phyloP scores from a whole-genome alignment of 2,888 invertebrate genomes.

The Dascillus cervinus region DNA sequence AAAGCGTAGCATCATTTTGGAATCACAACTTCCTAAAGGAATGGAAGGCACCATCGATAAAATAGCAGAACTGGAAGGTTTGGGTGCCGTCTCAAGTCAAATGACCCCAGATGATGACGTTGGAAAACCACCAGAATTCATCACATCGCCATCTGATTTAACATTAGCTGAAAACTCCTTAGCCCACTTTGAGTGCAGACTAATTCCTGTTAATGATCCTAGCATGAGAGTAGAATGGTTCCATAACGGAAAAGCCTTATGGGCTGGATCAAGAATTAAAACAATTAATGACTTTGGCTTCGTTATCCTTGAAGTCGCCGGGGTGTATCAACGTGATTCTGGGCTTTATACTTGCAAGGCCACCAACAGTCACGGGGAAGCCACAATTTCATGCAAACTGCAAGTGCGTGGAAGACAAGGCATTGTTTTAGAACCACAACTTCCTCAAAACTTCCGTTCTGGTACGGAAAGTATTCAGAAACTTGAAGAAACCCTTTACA shows the following conservation, averaged over 20 bases:
- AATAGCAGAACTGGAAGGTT: slow-evolving; percentile 85
- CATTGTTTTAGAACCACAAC: slow-evolving; percentile 80
- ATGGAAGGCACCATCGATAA: slow-evolving; percentile 92
- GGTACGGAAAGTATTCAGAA: slow-evolving; percentile 88
- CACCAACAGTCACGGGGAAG: slow-evolving; percentile 85
- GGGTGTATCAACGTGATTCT: slow-evolving; percentile 88
- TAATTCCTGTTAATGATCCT: slow-evolving; percentile 84
- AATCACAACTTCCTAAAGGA: slow-evolving; percentile 85
- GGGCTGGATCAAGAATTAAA: slow-evolving; percentile 87
- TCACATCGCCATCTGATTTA: slow-evolving; percentile 78
- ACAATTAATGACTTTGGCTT: slow-evolving; percentile 97
- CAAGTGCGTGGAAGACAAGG: slow-evolving; percentile 84
- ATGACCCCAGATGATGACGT: slow-evolving; percentile 69
- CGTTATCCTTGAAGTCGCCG: slow-evolving; percentile 91
- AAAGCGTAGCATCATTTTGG: slow-evolving; percentile 83
- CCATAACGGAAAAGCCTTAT: slow-evolving; percentile 90
- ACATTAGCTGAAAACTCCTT: slow-evolving; percentile 78
- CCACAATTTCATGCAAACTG: slow-evolving; percentile 77
- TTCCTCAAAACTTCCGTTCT: slow-evolving; percentile 78
- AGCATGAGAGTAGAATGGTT: slow-evolving; percentile 96
- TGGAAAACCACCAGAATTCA: slow-evolving; percentile 84
- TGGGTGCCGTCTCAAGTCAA: slow-evolving; percentile 62
- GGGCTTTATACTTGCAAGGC: slow-evolving; percentile 91
- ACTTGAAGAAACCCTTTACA: slow-evolving; percentile 82
- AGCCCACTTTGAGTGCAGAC: slow-evolving; percentile 87